Base-by-base conservation (phyloP, 2,888 invertebrate genomes). In the Chalcosyrphus nemorum region DNA sequence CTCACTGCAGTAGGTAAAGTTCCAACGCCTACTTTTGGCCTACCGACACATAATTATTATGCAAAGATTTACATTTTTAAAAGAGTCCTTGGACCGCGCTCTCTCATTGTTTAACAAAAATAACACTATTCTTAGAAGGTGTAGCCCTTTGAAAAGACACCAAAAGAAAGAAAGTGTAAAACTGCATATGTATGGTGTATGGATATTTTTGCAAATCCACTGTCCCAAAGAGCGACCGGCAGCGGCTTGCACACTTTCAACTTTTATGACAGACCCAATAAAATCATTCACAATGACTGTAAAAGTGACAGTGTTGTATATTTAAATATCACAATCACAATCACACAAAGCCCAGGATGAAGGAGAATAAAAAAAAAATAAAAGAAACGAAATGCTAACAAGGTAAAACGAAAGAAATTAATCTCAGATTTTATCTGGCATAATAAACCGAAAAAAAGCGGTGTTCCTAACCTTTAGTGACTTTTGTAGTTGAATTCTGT, bases 41-140 rank as follows among this genome's bases (percentile, higher is more conserved):
- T 56, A 72, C 77, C 72, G 47, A 72, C 77, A 82, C 35, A 68
- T 82, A 19, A 68, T 77, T 77, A 77, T 82, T 77, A 82, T 82
- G 82, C 82, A 82, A 81, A 82, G 68, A 43, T 70, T 9, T 56
- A 56, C n/a, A 50, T 54, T 61, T 52, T 1, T n/a, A 54, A 57
- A 45, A 6, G 15, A 50, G 76, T 76, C 76, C 76, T 76, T 76
- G 76, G 74, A 72, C 24, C 38, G 6, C 4, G 38, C 17, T n/a
- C 17, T 21, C 24, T 27, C 61, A 52, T 52, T 56, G 47, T 57
- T 32, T n/a, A 13, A 9, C 15, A 43, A 27, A 21, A 24, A 59
- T 38, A 50, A 54, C n/a, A n/a, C n/a, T 15, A 6, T 29, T 80
- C 78, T 5, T 4, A 35, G 72, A 72, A 80, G 43, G 13, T 5